Base-by-base conservation (phyloP, 2,797 vertebrate species). In the Triplophysa bombifrons region DNA sequence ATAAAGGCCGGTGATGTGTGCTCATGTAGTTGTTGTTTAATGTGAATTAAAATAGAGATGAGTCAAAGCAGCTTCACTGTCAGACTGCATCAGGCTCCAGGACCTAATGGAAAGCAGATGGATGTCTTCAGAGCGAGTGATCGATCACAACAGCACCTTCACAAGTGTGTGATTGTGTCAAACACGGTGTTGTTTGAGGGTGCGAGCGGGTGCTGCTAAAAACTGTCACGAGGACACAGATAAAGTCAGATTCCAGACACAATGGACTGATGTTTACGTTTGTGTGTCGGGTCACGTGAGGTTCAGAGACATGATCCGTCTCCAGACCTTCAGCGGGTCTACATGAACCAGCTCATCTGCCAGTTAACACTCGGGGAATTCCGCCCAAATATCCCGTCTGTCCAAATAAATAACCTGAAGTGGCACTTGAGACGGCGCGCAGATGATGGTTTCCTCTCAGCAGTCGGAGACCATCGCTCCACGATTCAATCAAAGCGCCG, bases 61-160 rank as follows among this genome's bases (percentile, higher is more conserved):
- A 58, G 55, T 58, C 11, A 58, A 58, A 22, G 17, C 10, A 22
- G 3, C 6, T 25, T 58, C 12, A 30, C 13, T 34, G 2, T 60
- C 20, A 27, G 10, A 17, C 41, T 68, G 44, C n/a, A 3, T 44
- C 50, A 27, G 25, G 22, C 20, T 71, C 50, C 61, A 69, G 50
- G 27, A 50, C 80, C 30, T 95, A 95, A 97, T 95, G 94, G 91
- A 94, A 95, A 91, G 93, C 97, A 98, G 95, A 96, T 96, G 96
- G 90, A 93, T 93, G 89, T 89, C 89, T 94, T 95, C 88, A 86
- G 92, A 91, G 89, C 90, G 91, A 92, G 94, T 94, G 95, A 96
- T 96, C 95, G 94, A 96, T 96, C 82, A 82, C 50, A 65, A 27
- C 75, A 90, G 85, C 83, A 88, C 86, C 90, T 93, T 91, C 86